A percentile compares a stretch with the other conserved stretches of the same genome.
Conservation (phyloP, 2,113 vertebrate genomes). For the Artemisiospiza belli region DNA sequence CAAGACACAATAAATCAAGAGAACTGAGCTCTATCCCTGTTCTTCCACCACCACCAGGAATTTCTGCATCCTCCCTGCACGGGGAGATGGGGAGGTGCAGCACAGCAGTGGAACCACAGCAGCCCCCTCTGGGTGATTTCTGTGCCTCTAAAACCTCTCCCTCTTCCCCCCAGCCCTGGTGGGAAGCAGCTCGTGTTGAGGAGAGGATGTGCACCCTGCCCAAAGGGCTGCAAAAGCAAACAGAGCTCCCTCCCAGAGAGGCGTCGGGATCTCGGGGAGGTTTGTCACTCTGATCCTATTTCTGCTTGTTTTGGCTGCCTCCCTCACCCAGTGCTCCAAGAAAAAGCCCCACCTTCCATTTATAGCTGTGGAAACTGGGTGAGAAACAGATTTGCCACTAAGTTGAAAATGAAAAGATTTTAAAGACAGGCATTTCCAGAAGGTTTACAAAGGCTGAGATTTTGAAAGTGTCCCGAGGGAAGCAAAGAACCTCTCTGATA, state of each 20-base stretch:
- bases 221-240: background rate
- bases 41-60: background rate
- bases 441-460: constrained; percentile 44
- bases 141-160: background rate
- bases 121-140: rapidly evolving
- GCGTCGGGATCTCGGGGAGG: background rate
- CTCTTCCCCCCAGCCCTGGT: rapidly evolving
- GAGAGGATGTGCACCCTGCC: background rate
- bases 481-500: constrained; percentile 47
- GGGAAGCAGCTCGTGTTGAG: background rate
- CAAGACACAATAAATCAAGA: background rate
- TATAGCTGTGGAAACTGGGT: background rate
- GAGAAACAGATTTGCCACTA: constrained; percentile 12
- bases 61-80: background rate
- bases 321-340: background rate
- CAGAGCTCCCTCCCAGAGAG: background rate
- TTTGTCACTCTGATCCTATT: background rate
- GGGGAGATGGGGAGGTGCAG: background rate
- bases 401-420: constrained; percentile 7
- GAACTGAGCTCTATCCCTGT: background rate
- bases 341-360: background rate
- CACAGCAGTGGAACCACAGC: background rate
- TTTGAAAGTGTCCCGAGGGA: constrained; percentile 26
- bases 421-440: constrained; percentile 15
- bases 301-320: background rate